phyloP scores from a whole-genome alignment of 2,113 vertebrate genomes.

The Oryzias melastigma region DNA sequence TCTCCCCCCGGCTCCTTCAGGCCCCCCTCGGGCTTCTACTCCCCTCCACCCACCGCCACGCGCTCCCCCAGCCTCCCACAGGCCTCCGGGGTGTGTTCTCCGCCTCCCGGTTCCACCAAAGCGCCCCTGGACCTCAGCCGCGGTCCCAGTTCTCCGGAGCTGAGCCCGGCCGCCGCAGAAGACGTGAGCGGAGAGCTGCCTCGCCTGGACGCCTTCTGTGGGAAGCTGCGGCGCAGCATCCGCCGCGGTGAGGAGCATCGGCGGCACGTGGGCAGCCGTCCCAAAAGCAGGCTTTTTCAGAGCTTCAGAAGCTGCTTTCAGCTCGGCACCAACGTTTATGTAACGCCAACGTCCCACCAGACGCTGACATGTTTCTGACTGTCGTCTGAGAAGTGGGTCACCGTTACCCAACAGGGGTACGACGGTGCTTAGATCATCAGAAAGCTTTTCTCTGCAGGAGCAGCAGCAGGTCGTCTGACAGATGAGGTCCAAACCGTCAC shows the following conservation, averaged over 20 bases:
- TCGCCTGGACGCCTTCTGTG: constrained; percentile 83
- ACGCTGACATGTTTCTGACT: not conserved
- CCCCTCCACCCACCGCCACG: constrained; percentile 54
- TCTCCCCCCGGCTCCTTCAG: constrained; percentile 73
- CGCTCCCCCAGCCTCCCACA: constrained; percentile 58
- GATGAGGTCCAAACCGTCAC: no score
- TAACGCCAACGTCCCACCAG: not conserved
- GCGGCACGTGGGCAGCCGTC: not conserved
- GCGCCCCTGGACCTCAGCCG: constrained; percentile 85
- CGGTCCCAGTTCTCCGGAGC: constrained; percentile 84
- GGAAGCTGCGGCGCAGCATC: constrained; percentile 88
- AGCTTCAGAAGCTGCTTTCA: not conserved
- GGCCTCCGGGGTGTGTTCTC: constrained; percentile 67
- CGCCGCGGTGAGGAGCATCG: constrained; percentile 78
- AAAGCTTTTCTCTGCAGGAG: constrained; percentile 18
- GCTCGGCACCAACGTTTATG: not conserved
- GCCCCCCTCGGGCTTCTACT: constrained; percentile 63
- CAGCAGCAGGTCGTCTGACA: not conserved
- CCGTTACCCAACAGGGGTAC: constrained; percentile 25
- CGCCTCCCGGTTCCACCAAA: constrained; percentile 73
- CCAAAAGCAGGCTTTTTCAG: constrained; percentile 20
- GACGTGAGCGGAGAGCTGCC: constrained; percentile 82
- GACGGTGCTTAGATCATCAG: constrained; percentile 26
- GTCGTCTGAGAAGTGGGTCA: constrained; percentile 39
- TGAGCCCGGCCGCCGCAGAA: constrained; percentile 78